These are phyloP conservation scores for Seira ritae DNA, from an alignment of 2,888 invertebrate species.

Conservation along the genomic window DNA sequence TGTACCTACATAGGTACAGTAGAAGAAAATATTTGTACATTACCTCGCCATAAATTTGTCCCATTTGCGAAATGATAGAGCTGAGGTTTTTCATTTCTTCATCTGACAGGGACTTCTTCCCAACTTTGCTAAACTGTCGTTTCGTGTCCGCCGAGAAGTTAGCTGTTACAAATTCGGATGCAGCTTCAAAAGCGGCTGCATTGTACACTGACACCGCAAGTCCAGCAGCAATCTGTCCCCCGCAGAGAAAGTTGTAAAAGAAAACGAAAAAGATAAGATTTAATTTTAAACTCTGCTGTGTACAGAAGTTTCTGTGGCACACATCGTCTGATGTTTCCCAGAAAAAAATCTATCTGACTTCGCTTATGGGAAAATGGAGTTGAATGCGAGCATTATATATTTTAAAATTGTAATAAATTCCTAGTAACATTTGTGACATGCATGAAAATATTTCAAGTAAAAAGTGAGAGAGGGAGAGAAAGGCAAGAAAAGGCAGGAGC, in stretches of 20 bases:
- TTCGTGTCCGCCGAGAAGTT: conserved; percentile 70
- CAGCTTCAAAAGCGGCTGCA: conserved; percentile 66
- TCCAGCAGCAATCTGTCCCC: conserved; percentile 67
- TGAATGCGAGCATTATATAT: conserved; percentile 35
- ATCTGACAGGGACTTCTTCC: conserved; percentile 70
- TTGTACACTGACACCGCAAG: conserved; percentile 61
- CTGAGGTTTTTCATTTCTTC: conserved; percentile 72
- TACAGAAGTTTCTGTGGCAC: conserved; percentile 4
- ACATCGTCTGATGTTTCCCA: no score
- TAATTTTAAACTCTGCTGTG: background rate
- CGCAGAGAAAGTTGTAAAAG: conserved; percentile 18
- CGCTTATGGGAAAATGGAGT: conserved; percentile 9
- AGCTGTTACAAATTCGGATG: conserved; percentile 69
- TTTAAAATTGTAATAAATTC: conserved; percentile 56
- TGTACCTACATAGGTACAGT: background rate
- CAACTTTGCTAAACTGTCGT: conserved; percentile 70
- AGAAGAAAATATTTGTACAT: background rate
- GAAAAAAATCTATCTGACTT: no score
- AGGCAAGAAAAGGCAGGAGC: background rate
- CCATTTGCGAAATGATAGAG: conserved; percentile 72
- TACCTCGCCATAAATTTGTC: conserved; percentile 72
- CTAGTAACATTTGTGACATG: conserved; percentile 57
- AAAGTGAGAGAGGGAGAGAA: background rate
- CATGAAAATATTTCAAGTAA: conserved; percentile 32
- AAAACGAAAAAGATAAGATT: background rate